Percentiles rank a stretch among this genome's conserved stretches.
Evolutionary conservation across 2,888 invertebrate species (phyloP).

Genomic region (Schizaphis graminum): DNA sequence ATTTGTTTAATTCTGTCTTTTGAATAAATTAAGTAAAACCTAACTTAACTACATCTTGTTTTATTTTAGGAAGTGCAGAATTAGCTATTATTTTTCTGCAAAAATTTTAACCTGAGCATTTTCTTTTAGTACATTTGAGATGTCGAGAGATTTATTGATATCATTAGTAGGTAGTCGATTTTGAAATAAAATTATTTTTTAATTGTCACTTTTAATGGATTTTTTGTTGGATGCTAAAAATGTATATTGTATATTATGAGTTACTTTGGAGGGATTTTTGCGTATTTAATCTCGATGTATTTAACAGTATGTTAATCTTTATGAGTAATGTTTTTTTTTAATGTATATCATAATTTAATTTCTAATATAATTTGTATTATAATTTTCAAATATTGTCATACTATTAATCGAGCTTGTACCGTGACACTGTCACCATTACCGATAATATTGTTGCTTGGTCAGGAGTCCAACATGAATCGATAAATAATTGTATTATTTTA

Average conservation of each 20-base stretch:
- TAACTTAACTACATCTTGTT: neutral
- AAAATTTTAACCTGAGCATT: neutral
- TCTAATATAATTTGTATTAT: neutral
- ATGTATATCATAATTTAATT: neutral
- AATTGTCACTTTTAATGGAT: neutral
- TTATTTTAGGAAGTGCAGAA: neutral
- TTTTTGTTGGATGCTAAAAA: neutral
- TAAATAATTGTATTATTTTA: neutral
- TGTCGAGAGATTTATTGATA: neutral
- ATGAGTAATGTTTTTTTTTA: neutral
- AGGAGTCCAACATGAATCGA: neutral
- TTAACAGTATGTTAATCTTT: neutral
- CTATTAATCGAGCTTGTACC: neutral
- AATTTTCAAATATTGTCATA: neutral
- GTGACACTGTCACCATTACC: neutral
- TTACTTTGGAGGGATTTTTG: neutral
- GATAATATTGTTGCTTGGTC: neutral
- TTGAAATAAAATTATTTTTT: neutral
- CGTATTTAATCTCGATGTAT: neutral
- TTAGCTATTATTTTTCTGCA: neutral
- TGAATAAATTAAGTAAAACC: too few species aligned
- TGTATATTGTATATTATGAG: neutral
- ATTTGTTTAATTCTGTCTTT: neutral
- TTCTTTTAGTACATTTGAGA: neutral
- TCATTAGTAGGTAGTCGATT: neutral